Conservation (phyloP, 2,888 invertebrate species). For the Synanthedon vespiformis region DNA sequence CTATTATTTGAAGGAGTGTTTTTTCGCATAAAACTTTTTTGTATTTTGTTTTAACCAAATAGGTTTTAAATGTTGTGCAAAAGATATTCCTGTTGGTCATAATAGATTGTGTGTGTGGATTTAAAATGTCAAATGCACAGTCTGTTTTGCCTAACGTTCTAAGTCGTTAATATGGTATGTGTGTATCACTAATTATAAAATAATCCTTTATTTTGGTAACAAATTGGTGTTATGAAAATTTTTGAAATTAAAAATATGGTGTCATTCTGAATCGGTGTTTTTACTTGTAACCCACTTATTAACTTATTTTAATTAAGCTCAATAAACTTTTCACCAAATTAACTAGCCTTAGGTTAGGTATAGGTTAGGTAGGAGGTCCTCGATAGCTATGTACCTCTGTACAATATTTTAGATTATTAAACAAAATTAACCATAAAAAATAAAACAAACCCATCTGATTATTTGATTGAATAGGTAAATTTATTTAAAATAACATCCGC, state of each 20-base stretch:
- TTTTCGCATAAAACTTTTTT: conserved; percentile 32
- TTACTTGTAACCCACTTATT: conserved; percentile 1
- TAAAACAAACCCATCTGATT: too few species aligned
- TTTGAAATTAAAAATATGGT: conserved; percentile 66
- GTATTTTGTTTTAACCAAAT: conserved; percentile 28
- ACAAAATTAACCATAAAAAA: too few species aligned
- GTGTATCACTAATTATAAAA: conserved; percentile 62
- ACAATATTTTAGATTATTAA: too few species aligned
- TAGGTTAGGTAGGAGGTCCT: too few species aligned
- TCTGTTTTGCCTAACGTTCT: conserved; percentile 41
- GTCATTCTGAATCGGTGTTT: conserved; percentile 43
- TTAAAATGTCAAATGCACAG: conserved; percentile 19
- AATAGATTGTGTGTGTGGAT: conserved; percentile 31
- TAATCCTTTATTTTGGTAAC: conserved; percentile 65
- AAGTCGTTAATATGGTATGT: conserved; percentile 54
- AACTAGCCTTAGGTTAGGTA: too few species aligned
- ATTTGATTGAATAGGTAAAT: too few species aligned
- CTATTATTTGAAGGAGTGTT: conserved; percentile 49
- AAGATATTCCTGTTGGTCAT: conserved; percentile 46
- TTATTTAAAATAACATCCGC: conserved; percentile 4
- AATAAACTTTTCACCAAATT: too few species aligned
- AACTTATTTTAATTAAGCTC: too few species aligned
- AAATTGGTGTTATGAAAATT: conserved; percentile 67
- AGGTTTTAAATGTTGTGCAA: conserved; percentile 36
- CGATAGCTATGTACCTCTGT: too few species aligned